Evolutionary conservation across 2,888 invertebrate species (phyloP).

Genomic region (Eilema depressum): DNA sequence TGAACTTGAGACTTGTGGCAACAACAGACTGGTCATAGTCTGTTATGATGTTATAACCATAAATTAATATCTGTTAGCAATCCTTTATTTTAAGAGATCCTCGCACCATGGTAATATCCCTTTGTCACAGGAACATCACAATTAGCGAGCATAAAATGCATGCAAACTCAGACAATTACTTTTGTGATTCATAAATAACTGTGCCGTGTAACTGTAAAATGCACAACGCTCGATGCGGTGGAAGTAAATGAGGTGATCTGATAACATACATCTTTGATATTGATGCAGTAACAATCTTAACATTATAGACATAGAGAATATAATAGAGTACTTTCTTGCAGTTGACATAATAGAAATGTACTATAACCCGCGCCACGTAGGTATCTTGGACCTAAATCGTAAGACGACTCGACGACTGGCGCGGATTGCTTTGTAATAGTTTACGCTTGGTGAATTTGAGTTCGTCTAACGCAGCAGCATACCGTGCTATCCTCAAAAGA

Average conservation of each 20-base stretch:
- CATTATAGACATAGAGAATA: not conserved
- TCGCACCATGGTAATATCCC: not conserved
- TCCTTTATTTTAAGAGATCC: not conserved
- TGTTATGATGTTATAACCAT: not conserved
- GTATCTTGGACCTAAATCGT: no score
- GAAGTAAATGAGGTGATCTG: not conserved
- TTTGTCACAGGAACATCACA: not conserved
- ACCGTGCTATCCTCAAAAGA: no score
- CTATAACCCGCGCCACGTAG: no score
- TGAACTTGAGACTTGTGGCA: not conserved
- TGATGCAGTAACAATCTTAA: not conserved
- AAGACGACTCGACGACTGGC: no score
- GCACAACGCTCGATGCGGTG: not conserved
- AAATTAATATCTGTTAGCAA: not conserved
- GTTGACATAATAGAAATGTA: not conserved
- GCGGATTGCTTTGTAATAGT: no score
- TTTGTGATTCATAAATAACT: conserved; percentile 4
- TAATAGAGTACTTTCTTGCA: not conserved
- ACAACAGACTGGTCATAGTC: not conserved
- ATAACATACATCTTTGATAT: not conserved
- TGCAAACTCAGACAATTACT: not conserved
- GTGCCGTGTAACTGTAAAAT: conserved; percentile 4
- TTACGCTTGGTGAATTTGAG: no score
- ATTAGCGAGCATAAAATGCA: not conserved
- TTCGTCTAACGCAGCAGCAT: no score